Base-by-base conservation (phyloP, 2,888 invertebrate genomes). In the Odontocerum albicorne region DNA sequence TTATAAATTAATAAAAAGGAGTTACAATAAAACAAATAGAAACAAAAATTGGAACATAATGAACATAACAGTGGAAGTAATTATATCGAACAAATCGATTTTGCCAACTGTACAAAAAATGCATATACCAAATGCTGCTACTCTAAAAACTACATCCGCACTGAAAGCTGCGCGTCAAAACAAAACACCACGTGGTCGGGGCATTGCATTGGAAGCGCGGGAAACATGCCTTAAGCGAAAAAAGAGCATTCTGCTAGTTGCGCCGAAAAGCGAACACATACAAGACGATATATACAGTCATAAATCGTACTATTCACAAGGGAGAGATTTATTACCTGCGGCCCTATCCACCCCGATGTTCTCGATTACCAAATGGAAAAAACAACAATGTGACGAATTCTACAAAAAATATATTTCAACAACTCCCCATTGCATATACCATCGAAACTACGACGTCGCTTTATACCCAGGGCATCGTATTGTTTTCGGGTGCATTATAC, bases 261-360 rank as follows among this genome's bases (percentile, higher is more conserved):
- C 39, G 12, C 36, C 35, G 27, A 32, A 36, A 49, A 43, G 38
- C 38, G 45, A 38, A 15, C 52, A 12, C 38, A 32, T 33, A 42
- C 21, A 47, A 40, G 31, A 38, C 39, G 59, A 43, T 27, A 35
- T 46, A 35, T 46, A 32, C 12, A 43, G 35, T 43, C 51, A 51
- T 51, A 51, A 51, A 51, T 51, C 51, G 51, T 51, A 21, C 51
- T 35, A 51, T 51, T 51, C 51, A 51, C 51, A 42, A 51, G 36
- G 36, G 35, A 42, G 36, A 56, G 59, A 59, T 59, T 59, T 59
- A 59, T 59, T 59, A 59, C 59, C 55, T 55, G 59, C 49, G 49
- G 20, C 13, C 39, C 36, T 32, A 46, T 27, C 43, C 49, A 49
- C 55, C 50, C 49, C 38, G 50, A 15, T 32, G n/a, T 12, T 10